Conservation (phyloP, 2,113 vertebrate genomes). For the Trinectes maculatus region DNA sequence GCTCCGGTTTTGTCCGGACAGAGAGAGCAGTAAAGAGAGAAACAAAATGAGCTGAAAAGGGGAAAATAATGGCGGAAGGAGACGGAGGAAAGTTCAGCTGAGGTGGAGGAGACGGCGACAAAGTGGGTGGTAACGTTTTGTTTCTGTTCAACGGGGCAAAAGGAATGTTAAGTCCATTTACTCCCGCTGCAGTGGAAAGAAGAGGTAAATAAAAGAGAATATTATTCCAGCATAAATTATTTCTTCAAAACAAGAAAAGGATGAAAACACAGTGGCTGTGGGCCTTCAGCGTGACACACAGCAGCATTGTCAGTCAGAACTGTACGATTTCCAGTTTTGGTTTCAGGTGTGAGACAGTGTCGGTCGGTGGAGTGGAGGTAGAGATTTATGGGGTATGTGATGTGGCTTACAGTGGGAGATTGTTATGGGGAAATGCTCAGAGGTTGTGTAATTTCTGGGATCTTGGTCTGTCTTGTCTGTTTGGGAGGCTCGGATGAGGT, state of each 20-base stretch:
- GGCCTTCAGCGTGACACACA: no score
- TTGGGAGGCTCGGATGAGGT: background rate
- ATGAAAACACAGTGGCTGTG: no score
- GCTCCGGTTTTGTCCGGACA: background rate
- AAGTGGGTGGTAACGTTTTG: background rate
- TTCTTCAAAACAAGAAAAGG: no score
- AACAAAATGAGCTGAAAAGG: slow-evolving; percentile 9
- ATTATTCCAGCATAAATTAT: no score
- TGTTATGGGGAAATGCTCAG: background rate
- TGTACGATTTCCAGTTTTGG: no score
- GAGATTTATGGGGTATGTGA: no score
- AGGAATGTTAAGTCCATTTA: background rate
- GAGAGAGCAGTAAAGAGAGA: background rate
- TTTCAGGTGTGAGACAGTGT: no score
- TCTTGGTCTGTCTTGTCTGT: background rate
- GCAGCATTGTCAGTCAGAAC: no score
- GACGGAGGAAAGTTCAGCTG: background rate
- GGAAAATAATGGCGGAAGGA: background rate
- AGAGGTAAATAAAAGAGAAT: background rate
- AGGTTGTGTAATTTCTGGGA: background rate
- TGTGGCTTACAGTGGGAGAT: no score
- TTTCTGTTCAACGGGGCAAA: background rate
- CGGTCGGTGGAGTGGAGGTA: no score
- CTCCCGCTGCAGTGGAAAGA: no score
- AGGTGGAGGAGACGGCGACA: background rate